phyloP scores from a whole-genome alignment of 2,888 invertebrate species.

The Tineola bisselliella region DNA sequence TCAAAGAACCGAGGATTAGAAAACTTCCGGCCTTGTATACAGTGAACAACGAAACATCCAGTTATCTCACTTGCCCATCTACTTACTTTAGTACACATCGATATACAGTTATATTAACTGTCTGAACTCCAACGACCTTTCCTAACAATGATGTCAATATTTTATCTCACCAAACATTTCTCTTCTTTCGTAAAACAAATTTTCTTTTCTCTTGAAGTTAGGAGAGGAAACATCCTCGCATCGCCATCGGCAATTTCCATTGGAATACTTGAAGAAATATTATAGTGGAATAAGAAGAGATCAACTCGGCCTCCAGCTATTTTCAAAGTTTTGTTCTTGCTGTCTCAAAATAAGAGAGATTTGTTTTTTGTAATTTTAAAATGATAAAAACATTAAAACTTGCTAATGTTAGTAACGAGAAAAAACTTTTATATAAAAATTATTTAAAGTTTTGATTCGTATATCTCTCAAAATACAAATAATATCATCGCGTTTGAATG shows the following conservation, averaged over 20 bases:
- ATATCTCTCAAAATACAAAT: no score
- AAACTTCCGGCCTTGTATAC: constrained; percentile 40
- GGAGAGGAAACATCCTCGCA: not conserved
- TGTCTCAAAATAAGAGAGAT: not conserved
- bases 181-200: not conserved
- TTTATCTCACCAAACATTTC: not conserved
- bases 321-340: not conserved
- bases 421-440: no score
- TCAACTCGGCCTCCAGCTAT: not conserved
- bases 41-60: constrained; percentile 29
- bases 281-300: not conserved
- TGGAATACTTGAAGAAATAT: constrained; percentile 9
- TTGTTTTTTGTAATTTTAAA: not conserved
- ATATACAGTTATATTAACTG: not conserved
- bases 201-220: not conserved
- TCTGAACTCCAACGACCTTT: not conserved
- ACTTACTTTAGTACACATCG: not conserved
- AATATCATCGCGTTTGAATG: no score
- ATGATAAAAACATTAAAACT: no score
- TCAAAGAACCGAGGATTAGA: constrained; percentile 48
- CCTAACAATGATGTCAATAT: not conserved
- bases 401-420: no score
- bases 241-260: constrained; percentile 11
- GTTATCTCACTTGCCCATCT: constrained; percentile 18
- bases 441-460: no score